phyloP scores from a whole-genome alignment of 2,888 invertebrate species.

The Balanococcus diminutus region DNA sequence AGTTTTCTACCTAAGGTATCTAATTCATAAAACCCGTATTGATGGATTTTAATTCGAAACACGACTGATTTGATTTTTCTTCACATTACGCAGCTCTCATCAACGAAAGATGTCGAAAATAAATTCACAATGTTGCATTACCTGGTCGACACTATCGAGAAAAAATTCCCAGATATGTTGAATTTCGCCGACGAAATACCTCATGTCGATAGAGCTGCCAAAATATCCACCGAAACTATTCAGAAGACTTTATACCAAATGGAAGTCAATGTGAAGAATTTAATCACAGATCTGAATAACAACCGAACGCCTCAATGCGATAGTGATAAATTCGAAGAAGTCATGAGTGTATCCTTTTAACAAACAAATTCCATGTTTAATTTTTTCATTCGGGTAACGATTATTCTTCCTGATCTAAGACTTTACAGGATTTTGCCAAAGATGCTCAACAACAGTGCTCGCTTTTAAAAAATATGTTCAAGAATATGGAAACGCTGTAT shows the following conservation, averaged over 20 bases:
- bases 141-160: constrained; percentile 84
- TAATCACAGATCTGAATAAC: constrained; percentile 89
- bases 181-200: constrained; percentile 85
- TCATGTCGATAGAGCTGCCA: constrained; percentile 75
- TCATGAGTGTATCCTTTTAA: constrained; percentile 77
- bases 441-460: constrained; percentile 86
- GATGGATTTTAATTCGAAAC: not conserved
- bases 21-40: not conserved
- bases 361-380: not conserved
- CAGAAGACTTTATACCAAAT: constrained; percentile 83
- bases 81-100: constrained; percentile 73
- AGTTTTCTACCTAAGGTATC: constrained; percentile 89
- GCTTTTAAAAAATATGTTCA: constrained; percentile 89
- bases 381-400: not conserved
- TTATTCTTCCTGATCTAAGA: constrained; percentile 57
- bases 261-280: constrained; percentile 83
- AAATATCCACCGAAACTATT: constrained; percentile 74
- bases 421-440: constrained; percentile 70
- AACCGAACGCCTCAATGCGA: constrained; percentile 77
- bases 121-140: constrained; percentile 92
- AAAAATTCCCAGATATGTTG: constrained; percentile 83
- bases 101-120: constrained; percentile 92
- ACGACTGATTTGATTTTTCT: not conserved
- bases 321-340: constrained; percentile 82
- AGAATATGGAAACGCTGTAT: constrained; percentile 88